Evolutionary conservation across 2,113 vertebrate species (phyloP), one percentile per base, ranked within the genome.

Genomic region (Ptilonorhynchus violaceus): DNA sequence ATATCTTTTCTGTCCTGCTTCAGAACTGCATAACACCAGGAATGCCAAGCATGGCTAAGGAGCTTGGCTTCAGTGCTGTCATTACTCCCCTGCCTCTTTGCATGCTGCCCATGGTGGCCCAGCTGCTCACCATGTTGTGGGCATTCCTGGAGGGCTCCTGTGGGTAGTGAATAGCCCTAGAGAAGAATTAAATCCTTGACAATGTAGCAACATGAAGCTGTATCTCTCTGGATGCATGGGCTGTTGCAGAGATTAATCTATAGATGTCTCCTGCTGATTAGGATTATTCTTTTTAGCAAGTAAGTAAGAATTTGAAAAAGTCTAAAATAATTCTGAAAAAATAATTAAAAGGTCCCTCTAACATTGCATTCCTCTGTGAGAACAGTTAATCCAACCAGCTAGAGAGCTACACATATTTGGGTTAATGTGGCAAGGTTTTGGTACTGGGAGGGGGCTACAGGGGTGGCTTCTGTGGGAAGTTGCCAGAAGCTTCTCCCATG

Each of bases 1-100:
- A 88, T 59, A 59, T 55, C 44, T 87, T 96, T 95, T 95, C 73
- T 59, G 33, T 91, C 76, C 89, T 94, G 76, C 16, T 63, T 93
- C 56, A 81, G 68, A 89, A 33, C 72, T 74, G 52, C 50, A n/a
- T 67, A 63, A 91, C 63, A 80, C 33, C 55, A 62, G 27, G 49
- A 90, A 76, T 77, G 55, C 79, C 59, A 96, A 90, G 39, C 31
- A 80, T 1, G 1, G 50, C 50, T 90, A 88, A 93, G 63, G 63
- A 83, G 33, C 50, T 92, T 83, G 88, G 67, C 91, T 93, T 76
- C 55, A 19, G 37, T 3, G n/a, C 50, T 84, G 68, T 50, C 0
- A 8, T 27, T 75, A 53, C 28, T 83, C 25, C 58, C 47, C 41
- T 89, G 70, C 20, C 37, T 73, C 18, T 83, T 59, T 42, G 25